phyloP scores from a whole-genome alignment of 64 coral and sea anemone genomes.

The Orbicella faveolata region DNA sequence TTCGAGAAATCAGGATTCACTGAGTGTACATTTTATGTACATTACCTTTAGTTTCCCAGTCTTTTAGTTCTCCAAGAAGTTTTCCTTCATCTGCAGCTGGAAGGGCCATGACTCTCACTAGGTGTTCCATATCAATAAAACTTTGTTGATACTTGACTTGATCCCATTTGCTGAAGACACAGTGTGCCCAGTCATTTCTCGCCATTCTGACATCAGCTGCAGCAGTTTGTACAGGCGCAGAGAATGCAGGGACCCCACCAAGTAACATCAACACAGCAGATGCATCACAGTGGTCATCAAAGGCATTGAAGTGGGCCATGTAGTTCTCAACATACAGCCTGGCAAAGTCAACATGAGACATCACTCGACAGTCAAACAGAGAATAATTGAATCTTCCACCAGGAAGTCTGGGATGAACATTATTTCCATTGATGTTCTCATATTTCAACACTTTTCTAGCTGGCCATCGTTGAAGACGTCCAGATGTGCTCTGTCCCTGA shows the following conservation, averaged over 20 bases:
- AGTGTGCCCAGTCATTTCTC: slow-evolving; percentile 25
- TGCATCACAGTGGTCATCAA: slow-evolving; percentile 17
- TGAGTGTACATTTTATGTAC: too few relatives aligned
- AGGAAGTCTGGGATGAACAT: not conserved
- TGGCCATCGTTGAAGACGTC: not conserved
- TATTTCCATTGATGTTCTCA: slow-evolving; percentile 20
- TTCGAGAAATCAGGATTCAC: too few relatives aligned
- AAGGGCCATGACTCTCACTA: slow-evolving; percentile 1
- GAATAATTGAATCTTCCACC: not conserved
- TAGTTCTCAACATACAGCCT: slow-evolving; percentile 10
- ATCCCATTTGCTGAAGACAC: slow-evolving; percentile 29
- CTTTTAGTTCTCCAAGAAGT: slow-evolving; percentile 13
- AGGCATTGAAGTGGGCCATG: slow-evolving; percentile 35
- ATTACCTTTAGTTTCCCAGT: slow-evolving; percentile 17
- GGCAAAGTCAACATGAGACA: slow-evolving; percentile 33
- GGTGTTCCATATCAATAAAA: not conserved
- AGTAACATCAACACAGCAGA: not conserved
- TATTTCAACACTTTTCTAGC: slow-evolving; percentile 14
- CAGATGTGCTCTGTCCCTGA: not conserved
- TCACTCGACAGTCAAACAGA: slow-evolving; percentile 16
- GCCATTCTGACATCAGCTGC: not conserved
- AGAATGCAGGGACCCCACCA: not conserved
- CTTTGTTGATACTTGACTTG: slow-evolving; percentile 1
- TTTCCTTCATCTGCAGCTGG: slow-evolving; percentile 1
- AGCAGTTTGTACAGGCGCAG: not conserved